Evolutionary conservation across 2,797 vertebrate genomes (phyloP).

Genomic region (Pseudomugil tenellus): DNA sequence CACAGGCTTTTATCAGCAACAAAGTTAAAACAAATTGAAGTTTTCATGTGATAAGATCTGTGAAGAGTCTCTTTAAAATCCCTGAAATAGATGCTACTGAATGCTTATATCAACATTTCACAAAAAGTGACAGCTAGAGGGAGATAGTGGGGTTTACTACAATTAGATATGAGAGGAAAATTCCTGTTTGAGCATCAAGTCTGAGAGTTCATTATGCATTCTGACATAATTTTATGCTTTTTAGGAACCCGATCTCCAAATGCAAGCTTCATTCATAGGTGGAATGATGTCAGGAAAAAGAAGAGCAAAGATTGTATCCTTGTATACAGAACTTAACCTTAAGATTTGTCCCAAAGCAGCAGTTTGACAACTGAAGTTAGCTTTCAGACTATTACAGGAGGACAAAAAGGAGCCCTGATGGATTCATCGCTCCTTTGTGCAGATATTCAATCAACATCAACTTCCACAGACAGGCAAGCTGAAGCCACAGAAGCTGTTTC

Average conservation of each 20-base stretch:
- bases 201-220: background rate
- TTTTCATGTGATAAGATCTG: slow-evolving; percentile 46
- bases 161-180: slow-evolving; percentile 7
- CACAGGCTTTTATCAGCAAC: slow-evolving; percentile 10
- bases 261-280: slow-evolving; percentile 6
- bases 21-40: slow-evolving; percentile 28
- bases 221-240: slow-evolving; percentile 28
- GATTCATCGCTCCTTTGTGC: slow-evolving; percentile 35
- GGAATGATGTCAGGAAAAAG: slow-evolving; percentile 45
- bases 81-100: slow-evolving; percentile 54
- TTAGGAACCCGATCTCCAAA: slow-evolving; percentile 39
- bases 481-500: slow-evolving; percentile 27
- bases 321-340: slow-evolving; percentile 6
- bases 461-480: slow-evolving; percentile 23
- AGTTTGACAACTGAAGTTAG: slow-evolving; percentile 27
- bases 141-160: slow-evolving; percentile 36
- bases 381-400: slow-evolving; percentile 17
- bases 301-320: slow-evolving; percentile 18
- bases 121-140: slow-evolving; percentile 40
- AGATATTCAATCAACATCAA: slow-evolving; percentile 27
- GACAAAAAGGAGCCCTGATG: slow-evolving; percentile 38
- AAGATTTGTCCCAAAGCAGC: slow-evolving; percentile 19
- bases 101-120: slow-evolving; percentile 42
- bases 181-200: background rate
- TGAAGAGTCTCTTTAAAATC: slow-evolving; percentile 46